A percentile compares a stretch with the other conserved stretches of the same genome.
Evolutionary conservation across 2,113 vertebrate genomes (phyloP).

Genomic region (Hirundichthys speculiger): DNA sequence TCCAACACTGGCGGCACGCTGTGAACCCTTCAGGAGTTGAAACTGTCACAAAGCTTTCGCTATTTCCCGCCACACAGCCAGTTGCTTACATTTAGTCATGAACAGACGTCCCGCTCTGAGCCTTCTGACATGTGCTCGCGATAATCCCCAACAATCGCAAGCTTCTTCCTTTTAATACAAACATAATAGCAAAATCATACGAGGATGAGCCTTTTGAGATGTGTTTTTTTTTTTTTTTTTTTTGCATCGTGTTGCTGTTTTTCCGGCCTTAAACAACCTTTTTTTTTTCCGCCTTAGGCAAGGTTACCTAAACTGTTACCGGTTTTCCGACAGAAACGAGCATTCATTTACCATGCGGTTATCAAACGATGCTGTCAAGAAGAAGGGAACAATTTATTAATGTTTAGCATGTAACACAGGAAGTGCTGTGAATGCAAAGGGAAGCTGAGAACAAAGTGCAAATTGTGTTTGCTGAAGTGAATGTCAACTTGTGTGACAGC

Average conservation of each 20-base stretch:
- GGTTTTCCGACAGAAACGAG: not conserved
- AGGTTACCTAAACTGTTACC: not conserved
- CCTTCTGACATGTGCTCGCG: conserved; percentile 4
- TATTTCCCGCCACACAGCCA: not conserved
- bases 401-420: conserved; percentile 37
- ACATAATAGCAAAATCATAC: not conserved
- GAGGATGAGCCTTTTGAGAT: not conserved
- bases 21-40: conserved; percentile 46
- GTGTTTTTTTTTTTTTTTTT: too few relatives aligned
- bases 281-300: too few relatives aligned
- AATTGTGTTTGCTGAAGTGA: conserved; percentile 58
- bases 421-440: conserved; percentile 25
- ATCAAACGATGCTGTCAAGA: conserved; percentile 3
- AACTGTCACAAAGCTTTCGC: conserved; percentile 40
- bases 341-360: conserved; percentile 6
- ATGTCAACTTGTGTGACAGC: conserved; percentile 63
- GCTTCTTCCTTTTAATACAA: not conserved
- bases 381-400: conserved; percentile 17
- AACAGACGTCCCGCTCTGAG: conserved; percentile 5
- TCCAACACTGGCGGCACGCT: conserved; percentile 27
- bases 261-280: not conserved
- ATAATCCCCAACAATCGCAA: conserved; percentile 1
- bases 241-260: not conserved
- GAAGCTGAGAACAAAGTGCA: conserved; percentile 57
- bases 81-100: not conserved